phyloP scores from a whole-genome alignment of 2,888 invertebrate species.

The Parnassius apollo region DNA sequence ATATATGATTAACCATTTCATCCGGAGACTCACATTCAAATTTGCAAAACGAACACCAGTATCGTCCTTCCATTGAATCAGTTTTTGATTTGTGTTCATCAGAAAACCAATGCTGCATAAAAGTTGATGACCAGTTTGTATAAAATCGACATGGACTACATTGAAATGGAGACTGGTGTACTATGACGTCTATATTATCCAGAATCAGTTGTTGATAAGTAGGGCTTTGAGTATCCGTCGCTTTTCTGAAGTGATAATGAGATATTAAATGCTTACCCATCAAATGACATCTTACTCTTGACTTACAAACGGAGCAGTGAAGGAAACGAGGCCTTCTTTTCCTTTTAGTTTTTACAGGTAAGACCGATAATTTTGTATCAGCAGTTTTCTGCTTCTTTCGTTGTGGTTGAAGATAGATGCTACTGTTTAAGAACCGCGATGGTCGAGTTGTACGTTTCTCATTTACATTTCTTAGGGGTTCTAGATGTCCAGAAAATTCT shows the following conservation, averaged over 20 bases:
- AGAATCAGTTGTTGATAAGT: constrained; percentile 84
- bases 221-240: constrained; percentile 79
- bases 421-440: constrained; percentile 57
- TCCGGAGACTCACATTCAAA: constrained; percentile 83
- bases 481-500: constrained; percentile 80
- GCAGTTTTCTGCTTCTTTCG: constrained; percentile 42
- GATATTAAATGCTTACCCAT: constrained; percentile 94
- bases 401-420: constrained; percentile 49
- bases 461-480: constrained; percentile 47
- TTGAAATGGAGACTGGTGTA: constrained; percentile 91
- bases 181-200: constrained; percentile 88
- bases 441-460: constrained; percentile 62
- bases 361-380: constrained; percentile 40
- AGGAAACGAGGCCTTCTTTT: constrained; percentile 81
- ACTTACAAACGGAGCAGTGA: constrained; percentile 87
- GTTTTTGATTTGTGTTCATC: constrained; percentile 80
- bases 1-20: constrained; percentile 85
- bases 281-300: constrained; percentile 83
- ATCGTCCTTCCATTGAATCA: constrained; percentile 78
- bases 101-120: constrained; percentile 88
- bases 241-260: constrained; percentile 90
- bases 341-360: constrained; percentile 64
- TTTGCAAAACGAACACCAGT: constrained; percentile 88
- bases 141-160: constrained; percentile 93
- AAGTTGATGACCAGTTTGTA: constrained; percentile 87